These are phyloP conservation scores for Arion vulgaris DNA, from an alignment of 1,140 invertebrate genomes.

Conservation along the genomic window DNA sequence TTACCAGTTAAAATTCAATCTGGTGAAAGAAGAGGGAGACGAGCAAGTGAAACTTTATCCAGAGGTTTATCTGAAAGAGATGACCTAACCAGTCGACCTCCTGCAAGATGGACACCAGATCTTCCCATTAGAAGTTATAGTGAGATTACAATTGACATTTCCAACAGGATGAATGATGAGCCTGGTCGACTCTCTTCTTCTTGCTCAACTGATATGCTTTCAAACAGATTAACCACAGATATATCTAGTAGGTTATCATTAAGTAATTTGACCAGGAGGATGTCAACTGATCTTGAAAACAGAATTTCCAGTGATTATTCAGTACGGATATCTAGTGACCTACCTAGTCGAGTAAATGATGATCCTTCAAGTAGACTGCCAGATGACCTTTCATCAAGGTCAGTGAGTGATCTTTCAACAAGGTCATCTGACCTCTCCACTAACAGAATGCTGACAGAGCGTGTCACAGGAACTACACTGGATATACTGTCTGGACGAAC, in stretches of 20 bases:
- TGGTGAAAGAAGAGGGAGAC: slow-evolving; percentile 3
- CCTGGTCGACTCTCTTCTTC: neutral
- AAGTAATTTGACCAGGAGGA: neutral
- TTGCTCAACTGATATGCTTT: neutral
- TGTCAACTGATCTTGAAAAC: slow-evolving; percentile 18
- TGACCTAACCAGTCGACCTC: neutral
- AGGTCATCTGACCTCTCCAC: slow-evolving; percentile 4
- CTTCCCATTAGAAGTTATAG: neutral
- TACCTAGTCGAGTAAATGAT: neutral
- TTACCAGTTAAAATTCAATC: neutral
- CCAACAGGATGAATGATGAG: slow-evolving; percentile 10
- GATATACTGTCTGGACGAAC: slow-evolving; percentile 1
- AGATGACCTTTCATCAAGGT: slow-evolving; percentile 24
- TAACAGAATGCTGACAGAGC: slow-evolving; percentile 1
- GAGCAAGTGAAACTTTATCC: slow-evolving; percentile 10
- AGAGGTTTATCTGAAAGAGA: slow-evolving; percentile 16
- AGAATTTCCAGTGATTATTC: slow-evolving; percentile 3
- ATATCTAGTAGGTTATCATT: slow-evolving; percentile 11
- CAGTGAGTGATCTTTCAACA: neutral
- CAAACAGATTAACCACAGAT: slow-evolving; percentile 19
- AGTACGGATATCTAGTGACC: neutral
- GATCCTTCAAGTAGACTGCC: neutral
- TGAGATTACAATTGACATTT: slow-evolving; percentile 21
- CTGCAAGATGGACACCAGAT: slow-evolving; percentile 1
- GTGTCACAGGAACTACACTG: neutral